phyloP scores from a whole-genome alignment of 2,888 invertebrate species.

The Erebia aethiops region DNA sequence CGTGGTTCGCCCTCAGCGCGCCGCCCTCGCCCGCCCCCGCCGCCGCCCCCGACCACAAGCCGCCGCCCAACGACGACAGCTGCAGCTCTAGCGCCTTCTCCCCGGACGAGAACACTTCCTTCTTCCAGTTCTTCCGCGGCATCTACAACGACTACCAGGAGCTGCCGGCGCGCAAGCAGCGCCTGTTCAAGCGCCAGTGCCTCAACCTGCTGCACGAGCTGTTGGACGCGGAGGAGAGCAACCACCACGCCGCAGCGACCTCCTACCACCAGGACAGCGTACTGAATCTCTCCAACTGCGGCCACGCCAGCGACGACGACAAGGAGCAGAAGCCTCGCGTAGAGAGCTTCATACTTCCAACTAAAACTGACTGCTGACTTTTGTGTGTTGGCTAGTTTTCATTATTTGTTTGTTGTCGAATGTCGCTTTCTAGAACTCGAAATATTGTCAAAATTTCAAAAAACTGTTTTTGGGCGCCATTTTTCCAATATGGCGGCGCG shows the following conservation, averaged over 20 bases:
- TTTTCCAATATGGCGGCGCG: too few relatives aligned
- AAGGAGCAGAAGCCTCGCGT: conserved; percentile 31
- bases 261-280: conserved; percentile 33
- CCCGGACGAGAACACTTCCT: conserved; percentile 66
- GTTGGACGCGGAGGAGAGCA: conserved; percentile 62
- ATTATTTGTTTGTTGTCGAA: too few relatives aligned
- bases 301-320: conserved; percentile 33
- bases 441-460: too few relatives aligned
- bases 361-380: background rate
- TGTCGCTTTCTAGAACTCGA: too few relatives aligned
- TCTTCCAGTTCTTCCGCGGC: conserved; percentile 74
- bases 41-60: conserved; percentile 39
- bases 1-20: conserved; percentile 46
- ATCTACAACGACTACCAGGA: conserved; percentile 68
- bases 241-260: background rate
- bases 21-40: conserved; percentile 37
- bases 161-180: conserved; percentile 56
- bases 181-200: conserved; percentile 66
- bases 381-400: background rate
- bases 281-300: conserved; percentile 34
- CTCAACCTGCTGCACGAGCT: conserved; percentile 62
- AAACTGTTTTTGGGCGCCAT: too few relatives aligned
- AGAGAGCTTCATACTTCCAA: conserved; percentile 28
- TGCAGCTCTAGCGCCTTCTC: conserved; percentile 56
- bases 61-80: conserved; percentile 50